Evolutionary conservation across 2,797 vertebrate genomes (phyloP).

Genomic region (Tenualosa ilisha): DNA sequence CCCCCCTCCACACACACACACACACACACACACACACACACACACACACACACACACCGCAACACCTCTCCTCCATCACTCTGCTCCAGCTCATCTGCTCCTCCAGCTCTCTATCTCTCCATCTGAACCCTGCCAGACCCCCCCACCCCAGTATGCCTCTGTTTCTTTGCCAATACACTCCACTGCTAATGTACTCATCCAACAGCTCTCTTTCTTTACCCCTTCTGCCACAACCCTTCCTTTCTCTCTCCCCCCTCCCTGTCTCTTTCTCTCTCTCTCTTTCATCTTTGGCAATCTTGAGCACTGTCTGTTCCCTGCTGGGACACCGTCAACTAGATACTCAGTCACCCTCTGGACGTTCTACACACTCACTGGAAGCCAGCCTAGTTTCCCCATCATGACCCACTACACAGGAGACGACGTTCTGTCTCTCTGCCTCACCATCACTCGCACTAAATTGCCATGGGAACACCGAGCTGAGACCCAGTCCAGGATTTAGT

Average conservation of each 20-base stretch:
- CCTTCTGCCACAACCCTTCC: too few relatives aligned
- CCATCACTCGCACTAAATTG: background rate
- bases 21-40: too few relatives aligned
- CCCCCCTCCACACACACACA: background rate
- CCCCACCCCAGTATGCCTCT: background rate
- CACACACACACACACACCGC: background rate
- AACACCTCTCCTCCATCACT: background rate
- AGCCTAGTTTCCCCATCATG: conserved; percentile 4
- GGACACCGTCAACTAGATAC: background rate
- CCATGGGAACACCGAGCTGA: background rate
- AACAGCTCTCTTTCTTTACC: background rate
- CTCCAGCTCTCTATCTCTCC: background rate
- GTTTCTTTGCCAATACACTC: background rate
- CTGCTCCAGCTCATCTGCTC: background rate
- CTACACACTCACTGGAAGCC: background rate
- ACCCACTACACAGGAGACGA: conserved; percentile 8
- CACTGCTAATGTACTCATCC: conserved; percentile 2
- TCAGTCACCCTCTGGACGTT: conserved; percentile 18
- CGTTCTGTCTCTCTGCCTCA: background rate
- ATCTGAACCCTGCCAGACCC: background rate
- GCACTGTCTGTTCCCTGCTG: conserved; percentile 21
- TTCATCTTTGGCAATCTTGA: background rate
- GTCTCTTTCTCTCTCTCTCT: background rate
- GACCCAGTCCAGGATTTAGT: background rate
- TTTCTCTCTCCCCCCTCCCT: too few relatives aligned